Evolutionary conservation across 2,888 invertebrate genomes (phyloP).

Genomic region (Meteorus colon): DNA sequence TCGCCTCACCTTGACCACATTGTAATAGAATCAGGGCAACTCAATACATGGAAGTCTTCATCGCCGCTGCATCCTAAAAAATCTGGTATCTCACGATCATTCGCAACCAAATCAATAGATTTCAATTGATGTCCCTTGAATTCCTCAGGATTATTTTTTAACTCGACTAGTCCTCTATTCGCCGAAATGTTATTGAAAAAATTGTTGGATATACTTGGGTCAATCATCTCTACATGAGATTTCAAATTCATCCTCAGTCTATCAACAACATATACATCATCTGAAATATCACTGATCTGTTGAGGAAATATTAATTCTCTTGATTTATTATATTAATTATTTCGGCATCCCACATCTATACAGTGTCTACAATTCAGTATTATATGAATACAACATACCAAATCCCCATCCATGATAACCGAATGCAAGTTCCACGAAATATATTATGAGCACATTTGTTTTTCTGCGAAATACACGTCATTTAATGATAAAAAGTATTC

Average conservation of each 20-base stretch:
- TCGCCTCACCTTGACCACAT: slow-evolving; percentile 46
- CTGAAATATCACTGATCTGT: background rate
- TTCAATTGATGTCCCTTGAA: slow-evolving; percentile 5
- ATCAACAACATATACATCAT: slow-evolving; percentile 1
- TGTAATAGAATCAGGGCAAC: slow-evolving; percentile 39
- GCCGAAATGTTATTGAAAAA: slow-evolving; percentile 13
- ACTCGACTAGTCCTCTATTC: background rate
- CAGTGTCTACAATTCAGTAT: background rate
- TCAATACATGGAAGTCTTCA: slow-evolving; percentile 51
- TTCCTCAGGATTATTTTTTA: background rate
- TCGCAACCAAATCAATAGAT: slow-evolving; percentile 38
- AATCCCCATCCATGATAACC: background rate
- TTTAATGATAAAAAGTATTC: background rate
- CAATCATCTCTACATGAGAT: slow-evolving; percentile 33
- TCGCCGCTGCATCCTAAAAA: slow-evolving; percentile 55
- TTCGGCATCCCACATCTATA: background rate
- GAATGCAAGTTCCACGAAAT: background rate
- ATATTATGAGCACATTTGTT: background rate
- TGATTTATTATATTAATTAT: background rate
- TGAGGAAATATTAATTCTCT: background rate
- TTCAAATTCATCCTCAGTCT: slow-evolving; percentile 32
- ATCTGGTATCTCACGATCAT: slow-evolving; percentile 60
- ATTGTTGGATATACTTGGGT: slow-evolving; percentile 32
- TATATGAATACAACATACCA: background rate
- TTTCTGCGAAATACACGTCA: background rate